Conservation (phyloP, 2,888 invertebrate species). For the Drosophila eohydei region DNA sequence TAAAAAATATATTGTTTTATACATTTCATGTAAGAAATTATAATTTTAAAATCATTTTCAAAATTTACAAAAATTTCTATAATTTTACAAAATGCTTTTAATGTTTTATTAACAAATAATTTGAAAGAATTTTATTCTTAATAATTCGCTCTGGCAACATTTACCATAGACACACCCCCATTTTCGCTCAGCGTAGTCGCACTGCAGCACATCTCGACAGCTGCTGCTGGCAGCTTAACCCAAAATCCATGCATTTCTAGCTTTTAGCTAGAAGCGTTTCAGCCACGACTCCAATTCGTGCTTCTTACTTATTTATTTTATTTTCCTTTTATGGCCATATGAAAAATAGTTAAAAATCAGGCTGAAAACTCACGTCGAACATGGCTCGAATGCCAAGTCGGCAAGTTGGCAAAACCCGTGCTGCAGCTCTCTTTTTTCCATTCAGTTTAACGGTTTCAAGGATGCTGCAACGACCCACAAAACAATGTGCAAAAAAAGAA, state of each 20-base stretch:
- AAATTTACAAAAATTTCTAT: background rate
- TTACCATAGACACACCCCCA: background rate
- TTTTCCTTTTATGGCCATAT: constrained; percentile 60
- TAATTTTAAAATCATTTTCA: background rate
- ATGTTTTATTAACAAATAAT: background rate
- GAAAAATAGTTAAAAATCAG: constrained; percentile 76
- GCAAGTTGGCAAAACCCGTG: constrained; percentile 64
- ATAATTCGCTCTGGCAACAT: background rate
- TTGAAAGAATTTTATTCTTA: background rate
- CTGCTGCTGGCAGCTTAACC: constrained; percentile 75
- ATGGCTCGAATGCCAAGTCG: constrained; percentile 68
- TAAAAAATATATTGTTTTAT: background rate
- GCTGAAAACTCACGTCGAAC: constrained; percentile 67
- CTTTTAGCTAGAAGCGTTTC: constrained; percentile 26
- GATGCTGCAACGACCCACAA: constrained; percentile 77
- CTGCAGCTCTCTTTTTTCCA: constrained; percentile 47
- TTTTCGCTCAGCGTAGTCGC: background rate
- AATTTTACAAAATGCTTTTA: background rate
- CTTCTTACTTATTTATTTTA: constrained; percentile 72
- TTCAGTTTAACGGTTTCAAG: constrained; percentile 61
- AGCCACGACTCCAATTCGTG: constrained; percentile 7
- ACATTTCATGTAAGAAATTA: background rate
- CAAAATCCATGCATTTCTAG: constrained; percentile 49
- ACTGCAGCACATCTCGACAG: constrained; percentile 39
- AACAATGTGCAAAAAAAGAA: constrained; percentile 36